phyloP scores from a whole-genome alignment of 2,888 invertebrate species.

The Dryomyza anilis region DNA sequence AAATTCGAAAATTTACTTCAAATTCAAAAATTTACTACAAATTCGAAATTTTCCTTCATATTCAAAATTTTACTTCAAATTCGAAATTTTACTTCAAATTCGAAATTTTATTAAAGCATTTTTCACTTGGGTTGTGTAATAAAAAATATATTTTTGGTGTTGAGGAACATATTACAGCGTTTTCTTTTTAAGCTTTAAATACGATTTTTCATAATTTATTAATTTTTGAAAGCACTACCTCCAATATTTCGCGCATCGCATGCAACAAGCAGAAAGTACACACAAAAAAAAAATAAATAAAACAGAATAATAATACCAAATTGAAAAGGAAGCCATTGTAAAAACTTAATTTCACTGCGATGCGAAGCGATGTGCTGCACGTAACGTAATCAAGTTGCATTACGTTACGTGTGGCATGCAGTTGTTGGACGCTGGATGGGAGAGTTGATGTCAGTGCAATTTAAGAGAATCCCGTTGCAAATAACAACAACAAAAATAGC shows the following conservation, averaged over 20 bases:
- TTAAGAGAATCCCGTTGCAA: not conserved
- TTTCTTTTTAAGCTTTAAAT: not conserved
- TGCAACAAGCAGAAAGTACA: not conserved
- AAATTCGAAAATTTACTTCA: not conserved
- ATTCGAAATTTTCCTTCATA: no score
- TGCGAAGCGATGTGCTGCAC: no score
- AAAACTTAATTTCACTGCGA: not conserved
- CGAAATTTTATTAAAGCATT: no score
- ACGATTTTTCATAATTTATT: not conserved
- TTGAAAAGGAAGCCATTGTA: not conserved
- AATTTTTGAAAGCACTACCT: not conserved
- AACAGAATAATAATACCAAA: not conserved
- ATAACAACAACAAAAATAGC: conserved; percentile 10
- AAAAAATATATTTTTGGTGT: no score
- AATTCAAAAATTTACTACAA: no score
- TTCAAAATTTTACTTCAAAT: no score
- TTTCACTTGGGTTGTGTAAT: no score
- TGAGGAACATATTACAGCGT: not conserved
- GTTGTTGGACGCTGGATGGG: not conserved
- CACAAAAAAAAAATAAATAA: not conserved
- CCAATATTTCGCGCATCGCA: not conserved
- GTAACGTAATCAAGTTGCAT: not conserved
- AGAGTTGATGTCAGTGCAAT: no score
- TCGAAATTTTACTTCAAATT: no score
- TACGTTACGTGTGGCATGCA: not conserved